Evolutionary conservation across 2,797 vertebrate genomes (phyloP), one percentile per base, ranked within the genome.

Genomic region (Tokudaia tokunoshimensis): DNA sequence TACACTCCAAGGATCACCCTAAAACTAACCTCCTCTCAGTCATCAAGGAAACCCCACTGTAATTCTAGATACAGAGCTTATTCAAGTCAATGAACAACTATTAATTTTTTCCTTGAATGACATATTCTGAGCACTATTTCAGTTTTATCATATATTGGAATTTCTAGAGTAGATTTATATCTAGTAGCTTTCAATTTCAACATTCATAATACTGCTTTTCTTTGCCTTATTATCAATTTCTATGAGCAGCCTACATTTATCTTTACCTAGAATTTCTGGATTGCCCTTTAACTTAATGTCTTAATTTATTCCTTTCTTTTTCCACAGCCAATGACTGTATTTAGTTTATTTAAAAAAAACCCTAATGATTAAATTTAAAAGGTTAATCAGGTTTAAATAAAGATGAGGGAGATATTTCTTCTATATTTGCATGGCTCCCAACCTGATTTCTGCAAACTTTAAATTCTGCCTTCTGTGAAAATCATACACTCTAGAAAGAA

Each of bases 351-450:
- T 31, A 65, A 96, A 97, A 96, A 97, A 97, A 95, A 98, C 94
- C 0, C 8, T 98, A 98, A 98, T 93, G 89, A 98, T 95, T 97
- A 97, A 98, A 97, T 96, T 93, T 98, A 96, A 96, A 98, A 97
- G 94, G 70, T 97, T 98, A 98, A 97, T 97, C 92, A 95, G 50
- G 89, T 87, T 97, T 97, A 98, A 98, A 97, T 97, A 97, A 98
- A 98, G 91, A 98, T 97, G 97, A 96, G 86, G 96, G 9, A 95
- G 85, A 96, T 81, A 97, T 92, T 98, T 98, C 24, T 96, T 97
- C 96, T 86, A 79, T 96, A 95, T 67, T 91, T 97, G 70, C 84
- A 76, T 97, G 79, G 65, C 97, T 98, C 87, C 44, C 63, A 95
- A n/a, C 94, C 94, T 97, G 44, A 89, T 90, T 96, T 67, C 89